phyloP scores from a whole-genome alignment of 35 echinoderm and acorn worm species.

The Chiridota heheva region DNA sequence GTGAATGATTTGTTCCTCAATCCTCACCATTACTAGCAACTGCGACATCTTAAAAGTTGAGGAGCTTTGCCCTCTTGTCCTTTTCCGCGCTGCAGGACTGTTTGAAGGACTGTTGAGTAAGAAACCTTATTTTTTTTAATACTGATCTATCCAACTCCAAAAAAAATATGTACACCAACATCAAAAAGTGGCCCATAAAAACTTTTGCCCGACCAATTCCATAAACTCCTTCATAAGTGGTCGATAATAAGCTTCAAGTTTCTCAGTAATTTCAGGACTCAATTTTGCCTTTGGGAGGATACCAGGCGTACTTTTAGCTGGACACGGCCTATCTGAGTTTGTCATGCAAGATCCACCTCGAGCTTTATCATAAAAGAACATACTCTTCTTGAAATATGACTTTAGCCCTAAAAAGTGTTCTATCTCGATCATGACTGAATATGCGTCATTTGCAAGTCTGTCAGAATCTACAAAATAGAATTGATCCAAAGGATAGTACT shows the following conservation, averaged over 20 bases:
- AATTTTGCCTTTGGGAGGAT: constrained; percentile 76
- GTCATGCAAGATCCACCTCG: constrained; percentile 67
- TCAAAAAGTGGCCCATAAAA: constrained; percentile 75
- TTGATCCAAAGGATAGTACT: constrained; percentile 65
- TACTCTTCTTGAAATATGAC: constrained; percentile 55
- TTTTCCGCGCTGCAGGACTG: too few relatives aligned
- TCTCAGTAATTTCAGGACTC: constrained; percentile 34
- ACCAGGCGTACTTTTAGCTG: constrained; percentile 85
- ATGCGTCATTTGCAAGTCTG: constrained; percentile 45
- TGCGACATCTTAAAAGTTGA: too few relatives aligned
- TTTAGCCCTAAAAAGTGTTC: constrained; percentile 72
- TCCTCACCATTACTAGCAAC: too few relatives aligned
- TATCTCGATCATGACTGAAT: constrained; percentile 49
- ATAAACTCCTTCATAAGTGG: constrained; percentile 63
- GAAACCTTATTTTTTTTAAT: too few relatives aligned
- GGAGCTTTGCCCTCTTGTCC: too few relatives aligned
- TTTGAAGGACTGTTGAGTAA: too few relatives aligned
- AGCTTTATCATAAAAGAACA: constrained; percentile 75
- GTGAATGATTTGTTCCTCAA: too few relatives aligned
- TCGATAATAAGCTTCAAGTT: constrained; percentile 65
- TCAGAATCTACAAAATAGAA: constrained; percentile 71
- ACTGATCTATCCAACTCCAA: too few relatives aligned
- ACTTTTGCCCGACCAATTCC: constrained; percentile 43
- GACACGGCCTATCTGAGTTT: constrained; percentile 45
- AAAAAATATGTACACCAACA: too few relatives aligned